Evolutionary conservation across 2,888 invertebrate genomes (phyloP), one percentile per base, ranked within the genome.

Genomic region (Chesias legatella): DNA sequence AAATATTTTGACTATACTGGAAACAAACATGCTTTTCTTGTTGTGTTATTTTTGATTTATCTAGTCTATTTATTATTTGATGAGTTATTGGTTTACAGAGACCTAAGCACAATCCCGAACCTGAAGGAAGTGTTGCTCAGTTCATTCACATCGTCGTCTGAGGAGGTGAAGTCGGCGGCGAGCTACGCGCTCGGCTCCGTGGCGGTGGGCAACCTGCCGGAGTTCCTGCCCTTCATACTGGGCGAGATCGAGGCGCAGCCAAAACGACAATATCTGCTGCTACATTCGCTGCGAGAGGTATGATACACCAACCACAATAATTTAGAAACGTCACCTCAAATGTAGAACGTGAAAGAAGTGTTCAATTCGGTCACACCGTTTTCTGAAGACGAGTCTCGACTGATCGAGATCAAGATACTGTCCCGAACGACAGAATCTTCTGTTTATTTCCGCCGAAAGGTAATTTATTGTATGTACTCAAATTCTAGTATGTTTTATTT

Each of bases 281-380:
- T 99, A 46, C 99, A 99, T 84, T 98, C 99, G 1, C 89, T 99
- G 5, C 98, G 99, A 90, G 99, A 99, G 91, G 98, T 96, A 23
- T n/a, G n/a, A n/a, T n/a, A n/a, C n/a, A n/a, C n/a, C n/a, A n/a
- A n/a, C n/a, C n/a, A n/a, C n/a, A n/a, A n/a, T n/a, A n/a, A n/a
- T n/a, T n/a, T n/a, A n/a, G n/a, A n/a, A n/a, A n/a, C n/a, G n/a
- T n/a, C n/a, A n/a, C n/a, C n/a, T n/a, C n/a, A n/a, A n/a, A n/a
- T n/a, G n/a, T n/a, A n/a, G n/a, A n/a, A n/a, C n/a, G n/a, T n/a
- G n/a, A n/a, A n/a, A n/a, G n/a, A n/a, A n/a, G n/a, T n/a, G n/a
- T n/a, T n/a, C n/a, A n/a, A n/a, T n/a, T n/a, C n/a, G n/a, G n/a
- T n/a, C n/a, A n/a, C n/a, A n/a, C n/a, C n/a, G n/a, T n/a, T n/a